phyloP scores from a whole-genome alignment of 2,113 vertebrate genomes.

The Bettongia penicillata region DNA sequence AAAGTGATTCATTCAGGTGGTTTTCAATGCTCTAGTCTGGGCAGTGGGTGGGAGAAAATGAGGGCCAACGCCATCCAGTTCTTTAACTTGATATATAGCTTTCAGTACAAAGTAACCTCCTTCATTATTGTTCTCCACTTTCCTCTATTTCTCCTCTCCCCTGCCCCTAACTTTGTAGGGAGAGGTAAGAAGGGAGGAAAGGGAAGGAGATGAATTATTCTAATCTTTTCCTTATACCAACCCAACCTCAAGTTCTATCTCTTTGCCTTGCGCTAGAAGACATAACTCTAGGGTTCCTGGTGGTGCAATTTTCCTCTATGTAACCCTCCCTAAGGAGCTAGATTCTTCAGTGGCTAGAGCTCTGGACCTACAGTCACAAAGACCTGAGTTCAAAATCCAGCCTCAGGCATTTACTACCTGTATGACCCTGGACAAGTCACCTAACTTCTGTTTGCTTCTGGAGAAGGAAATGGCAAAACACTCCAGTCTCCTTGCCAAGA shows the following conservation, averaged over 20 bases:
- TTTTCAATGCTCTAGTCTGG: background rate
- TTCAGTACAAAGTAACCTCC: background rate
- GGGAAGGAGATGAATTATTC: background rate
- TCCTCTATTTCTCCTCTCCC: no score
- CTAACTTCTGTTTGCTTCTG: background rate
- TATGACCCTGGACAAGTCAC: background rate
- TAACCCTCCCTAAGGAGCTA: background rate
- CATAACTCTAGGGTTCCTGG: background rate
- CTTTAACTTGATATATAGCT: background rate
- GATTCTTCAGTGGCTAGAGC: background rate
- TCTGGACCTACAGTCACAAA: background rate
- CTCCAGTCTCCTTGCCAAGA: background rate
- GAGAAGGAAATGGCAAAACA: background rate
- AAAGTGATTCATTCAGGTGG: background rate
- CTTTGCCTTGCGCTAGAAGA: background rate
- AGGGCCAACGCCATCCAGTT: background rate
- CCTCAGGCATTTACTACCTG: background rate
- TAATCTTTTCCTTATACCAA: background rate
- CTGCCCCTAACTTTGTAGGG: background rate
- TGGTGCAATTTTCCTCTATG: background rate
- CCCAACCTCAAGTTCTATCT: background rate
- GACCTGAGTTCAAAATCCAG: background rate
- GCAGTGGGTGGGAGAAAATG: background rate
- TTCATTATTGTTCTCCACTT: background rate
- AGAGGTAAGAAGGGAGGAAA: background rate